Base-by-base conservation (phyloP, 2,888 invertebrate genomes). In the Balanococcus diminutus region DNA sequence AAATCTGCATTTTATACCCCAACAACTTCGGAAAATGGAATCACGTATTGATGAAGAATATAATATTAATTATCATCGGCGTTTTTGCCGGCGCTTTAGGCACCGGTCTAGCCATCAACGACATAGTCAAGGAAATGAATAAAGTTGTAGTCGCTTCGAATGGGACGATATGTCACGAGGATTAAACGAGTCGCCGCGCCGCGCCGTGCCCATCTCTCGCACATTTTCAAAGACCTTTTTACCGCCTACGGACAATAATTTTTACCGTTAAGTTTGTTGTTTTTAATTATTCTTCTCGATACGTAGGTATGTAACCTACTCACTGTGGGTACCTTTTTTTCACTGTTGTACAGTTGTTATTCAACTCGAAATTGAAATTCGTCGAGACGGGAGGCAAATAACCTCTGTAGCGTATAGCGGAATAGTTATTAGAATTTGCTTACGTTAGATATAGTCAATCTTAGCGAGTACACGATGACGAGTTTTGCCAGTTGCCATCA, bases 1-100 rank as follows among this genome's bases (percentile, higher is more conserved):
- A 95, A 88, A 91, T 94, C 67, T 94, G 95, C 89, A 94, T 94
- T 0, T 91, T 93, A 87, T 95, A 93, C 92, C 92, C 93, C 0
- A 86, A 87, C 25, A 90, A 91, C 28, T 90, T 91, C n/a, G 92
- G 93, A 0, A 90, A 90, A 82, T 89, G 88, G 87, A 90, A 90
- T 82, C 88, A 90, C 87, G 89, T 91, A 39, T 88, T 92, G 9
- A 88, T 90, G 87, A 92, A 91, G 88, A 91, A 92, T 88, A 88
- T 92, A 1, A 85, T 91, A 1, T 89, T 92, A 36, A 91, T 92
- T 75, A 84, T 92, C 1, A 90, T 92, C 87, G 92, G 92, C 0
- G 88, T 92, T 16, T 88, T 91, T 5, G 92, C 92, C 9, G 89
- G 92, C 19, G 89, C 91, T n/a, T 90, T 92, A n/a, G 93, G 93